Base-by-base conservation (phyloP, 92 coral and sea anemone genomes). In the Zoanthus sansibaricus region DNA sequence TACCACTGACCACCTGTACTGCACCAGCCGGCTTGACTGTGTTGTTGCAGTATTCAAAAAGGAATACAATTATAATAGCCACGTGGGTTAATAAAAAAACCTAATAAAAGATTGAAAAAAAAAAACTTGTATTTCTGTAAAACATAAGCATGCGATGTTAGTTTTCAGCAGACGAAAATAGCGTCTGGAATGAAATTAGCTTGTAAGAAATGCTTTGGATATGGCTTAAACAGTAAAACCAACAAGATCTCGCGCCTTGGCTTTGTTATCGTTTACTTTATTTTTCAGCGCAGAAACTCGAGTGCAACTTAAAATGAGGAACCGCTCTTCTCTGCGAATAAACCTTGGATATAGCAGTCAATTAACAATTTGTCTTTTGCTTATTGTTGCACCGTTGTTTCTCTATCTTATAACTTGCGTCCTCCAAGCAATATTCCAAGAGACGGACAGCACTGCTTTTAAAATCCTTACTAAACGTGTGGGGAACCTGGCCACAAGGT, bases 281-380 rank as follows among this genome's bases (percentile, higher is more conserved):
- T 25, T 25, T 58, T 58, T 58, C n/a, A 58, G 30, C 21, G 25
- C 30, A 4, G 2, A 62, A 20, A n/a, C 25, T 62, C 21, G 10
- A 62, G 69, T 49, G 7, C 7, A 31, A 21, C 5, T 62, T 62
- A 62, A 8, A 20, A 75, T 75, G 78, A 48, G 78, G 21, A 75
- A 75, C 55, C 78, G 78, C n/a, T 46, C 78, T 48, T 30, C 78
- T 25, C 10, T 46, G 13, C 78, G 78, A 75, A 47, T 62, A 62
- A 62, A 6, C 31, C 16, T 16, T 8, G 58, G 78, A 16, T 75
- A 37, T 30, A 17, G 21, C 6, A 75, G 47, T 52, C 61, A 56
- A 3, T 16, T 75, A n/a, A 7, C 21, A 44, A 15, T 75, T 52
- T 54, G 78, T 5, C 58, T 75, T 75, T 6, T 75, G 31, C 20